Evolutionary conservation across 92 coral and sea anemone species (phyloP).

Genomic region (Isaurus tuberculatus): DNA sequence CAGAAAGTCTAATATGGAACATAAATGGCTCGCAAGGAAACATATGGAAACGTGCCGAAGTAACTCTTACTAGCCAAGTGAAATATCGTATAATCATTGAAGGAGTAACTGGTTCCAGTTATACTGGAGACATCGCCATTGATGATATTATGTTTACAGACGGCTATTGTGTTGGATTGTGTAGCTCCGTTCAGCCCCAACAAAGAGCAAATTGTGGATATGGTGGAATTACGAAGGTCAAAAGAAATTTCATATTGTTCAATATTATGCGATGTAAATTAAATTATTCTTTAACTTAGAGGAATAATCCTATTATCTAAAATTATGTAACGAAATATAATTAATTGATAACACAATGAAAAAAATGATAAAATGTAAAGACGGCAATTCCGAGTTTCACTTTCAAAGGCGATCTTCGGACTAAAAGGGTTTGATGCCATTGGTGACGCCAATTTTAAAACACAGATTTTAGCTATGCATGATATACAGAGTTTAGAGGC

Average conservation of each 20-base stretch:
- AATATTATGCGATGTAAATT: background rate
- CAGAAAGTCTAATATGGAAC: slow-evolving; percentile 82
- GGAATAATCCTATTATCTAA: too few species aligned
- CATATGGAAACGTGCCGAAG: slow-evolving; percentile 92
- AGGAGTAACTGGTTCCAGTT: slow-evolving; percentile 85
- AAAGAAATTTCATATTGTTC: background rate
- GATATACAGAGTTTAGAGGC: too few species aligned
- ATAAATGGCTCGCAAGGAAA: slow-evolving; percentile 91
- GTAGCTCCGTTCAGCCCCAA: slow-evolving; percentile 84
- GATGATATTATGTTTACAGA: slow-evolving; percentile 81
- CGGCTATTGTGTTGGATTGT: slow-evolving; percentile 89
- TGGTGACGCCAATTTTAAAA: too few species aligned
- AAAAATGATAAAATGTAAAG: too few species aligned
- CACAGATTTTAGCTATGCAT: too few species aligned
- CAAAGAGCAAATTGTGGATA: slow-evolving; percentile 90
- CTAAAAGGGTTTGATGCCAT: too few species aligned
- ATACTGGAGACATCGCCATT: slow-evolving; percentile 89
- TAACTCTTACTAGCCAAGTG: slow-evolving; percentile 68
- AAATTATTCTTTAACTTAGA: background rate
- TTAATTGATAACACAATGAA: too few species aligned
- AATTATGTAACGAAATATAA: too few species aligned
- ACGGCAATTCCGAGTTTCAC: too few species aligned
- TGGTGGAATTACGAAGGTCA: slow-evolving; percentile 73
- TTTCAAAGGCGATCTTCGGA: too few species aligned
- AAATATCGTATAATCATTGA: slow-evolving; percentile 68